These are phyloP conservation scores for Orientallactaga bullata DNA, from an alignment of 2,113 vertebrate genomes.

Conservation along the genomic window DNA sequence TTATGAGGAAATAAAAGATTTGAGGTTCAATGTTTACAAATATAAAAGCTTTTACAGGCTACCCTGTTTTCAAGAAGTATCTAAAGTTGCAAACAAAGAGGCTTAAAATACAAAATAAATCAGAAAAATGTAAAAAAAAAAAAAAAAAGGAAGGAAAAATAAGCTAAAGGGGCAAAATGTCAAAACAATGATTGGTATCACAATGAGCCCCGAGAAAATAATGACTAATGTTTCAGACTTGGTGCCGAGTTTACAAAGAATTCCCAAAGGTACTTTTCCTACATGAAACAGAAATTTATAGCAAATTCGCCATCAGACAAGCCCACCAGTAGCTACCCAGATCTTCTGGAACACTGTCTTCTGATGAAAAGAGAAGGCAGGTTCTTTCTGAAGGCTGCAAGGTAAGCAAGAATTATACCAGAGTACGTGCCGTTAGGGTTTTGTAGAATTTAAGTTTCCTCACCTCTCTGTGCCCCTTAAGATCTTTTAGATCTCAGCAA, in stretches of 20 bases:
- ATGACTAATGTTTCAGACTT: conserved; percentile 6
- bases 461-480: neutral
- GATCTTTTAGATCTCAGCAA: conserved; percentile 27
- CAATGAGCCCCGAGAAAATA: neutral
- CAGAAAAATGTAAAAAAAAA: conserved; percentile 20
- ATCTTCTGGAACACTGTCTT: neutral
- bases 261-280: neutral
- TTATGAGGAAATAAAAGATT: neutral
- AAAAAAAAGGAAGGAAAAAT: neutral
- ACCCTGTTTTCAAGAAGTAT: conserved; percentile 16
- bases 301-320: neutral
- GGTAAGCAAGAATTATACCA: neutral
- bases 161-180: neutral
- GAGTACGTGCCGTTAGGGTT: neutral
- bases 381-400: neutral
- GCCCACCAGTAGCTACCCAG: neutral
- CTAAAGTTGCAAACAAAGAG: conserved; percentile 33
- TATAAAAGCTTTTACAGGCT: neutral
- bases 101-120: conserved; percentile 49
- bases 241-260: conserved; percentile 35
- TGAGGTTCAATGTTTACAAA: conserved; percentile 18
- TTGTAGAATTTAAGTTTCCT: neutral
- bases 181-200: neutral
- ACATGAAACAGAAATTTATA: neutral
- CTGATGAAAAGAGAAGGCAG: neutral